Evolutionary conservation across 2,888 invertebrate species (phyloP).

Genomic region (Icerya purchasi): DNA sequence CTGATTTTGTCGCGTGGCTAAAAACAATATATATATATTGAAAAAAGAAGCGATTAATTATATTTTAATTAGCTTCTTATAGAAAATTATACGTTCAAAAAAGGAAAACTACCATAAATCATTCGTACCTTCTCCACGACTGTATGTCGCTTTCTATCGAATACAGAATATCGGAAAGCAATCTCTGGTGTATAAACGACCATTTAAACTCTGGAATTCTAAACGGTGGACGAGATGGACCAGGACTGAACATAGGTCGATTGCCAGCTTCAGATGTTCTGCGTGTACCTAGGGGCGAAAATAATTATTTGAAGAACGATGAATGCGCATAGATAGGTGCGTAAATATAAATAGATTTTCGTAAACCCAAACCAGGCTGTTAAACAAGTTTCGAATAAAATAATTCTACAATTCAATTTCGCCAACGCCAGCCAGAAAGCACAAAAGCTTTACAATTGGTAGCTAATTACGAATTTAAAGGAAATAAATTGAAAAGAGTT

Average conservation of each 20-base stretch:
- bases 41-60: no score
- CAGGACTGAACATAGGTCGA: constrained; percentile 81
- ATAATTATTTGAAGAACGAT: no score
- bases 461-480: no score
- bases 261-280: constrained; percentile 27
- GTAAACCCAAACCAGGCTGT: not conserved
- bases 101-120: not conserved
- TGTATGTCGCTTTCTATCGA: constrained; percentile 95
- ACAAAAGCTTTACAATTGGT: no score
- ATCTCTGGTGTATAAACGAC: constrained; percentile 93
- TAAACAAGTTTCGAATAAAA: not conserved
- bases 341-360: no score
- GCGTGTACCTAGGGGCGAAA: not conserved
- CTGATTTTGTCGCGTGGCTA: constrained; percentile 88
- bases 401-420: not conserved
- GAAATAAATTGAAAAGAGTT: no score
- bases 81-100: not conserved
- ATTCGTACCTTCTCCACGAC: constrained; percentile 44
- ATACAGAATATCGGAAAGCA: constrained; percentile 86
- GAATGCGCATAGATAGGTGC: no score
- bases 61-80: not conserved
- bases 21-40: no score
- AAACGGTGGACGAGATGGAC: constrained; percentile 83
- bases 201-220: constrained; percentile 98
- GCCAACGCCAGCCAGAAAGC: no score